These are phyloP conservation scores for Syrphus vitripennis DNA, from an alignment of 2,888 invertebrate genomes.

Conservation along the genomic window DNA sequence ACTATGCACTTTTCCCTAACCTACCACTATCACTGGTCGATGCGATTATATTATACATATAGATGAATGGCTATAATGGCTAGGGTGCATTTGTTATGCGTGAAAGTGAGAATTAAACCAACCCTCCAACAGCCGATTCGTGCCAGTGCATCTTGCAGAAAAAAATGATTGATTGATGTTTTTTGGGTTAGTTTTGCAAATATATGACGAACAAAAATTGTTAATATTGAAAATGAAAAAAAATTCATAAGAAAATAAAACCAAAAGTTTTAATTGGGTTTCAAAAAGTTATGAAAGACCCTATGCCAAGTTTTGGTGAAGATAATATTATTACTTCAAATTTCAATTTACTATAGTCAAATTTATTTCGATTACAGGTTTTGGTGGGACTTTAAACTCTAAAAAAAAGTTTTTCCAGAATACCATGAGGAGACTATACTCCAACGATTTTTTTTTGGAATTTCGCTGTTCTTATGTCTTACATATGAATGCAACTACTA, in stretches of 20 bases:
- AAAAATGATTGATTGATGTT: slow-evolving; percentile 56
- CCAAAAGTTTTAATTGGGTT: background rate
- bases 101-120: slow-evolving; percentile 68
- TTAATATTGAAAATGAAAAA: background rate
- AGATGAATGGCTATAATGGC: too few species aligned
- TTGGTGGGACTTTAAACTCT: too few species aligned
- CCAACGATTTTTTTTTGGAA: too few species aligned
- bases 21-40: slow-evolving; percentile 4
- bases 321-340: too few species aligned
- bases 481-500: too few species aligned
- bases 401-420: too few species aligned
- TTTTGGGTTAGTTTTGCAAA: background rate
- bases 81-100: slow-evolving; percentile 46
- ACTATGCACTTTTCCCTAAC: slow-evolving; percentile 36
- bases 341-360: too few species aligned
- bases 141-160: slow-evolving; percentile 27
- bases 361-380: too few species aligned
- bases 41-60: slow-evolving; percentile 5
- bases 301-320: too few species aligned
- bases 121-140: slow-evolving; percentile 32
- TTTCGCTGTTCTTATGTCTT: too few species aligned
- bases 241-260: background rate
- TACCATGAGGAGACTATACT: too few species aligned
- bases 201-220: background rate
- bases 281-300: too few species aligned